Base-by-base conservation (phyloP, 1,140 invertebrate species). In the Planococcus citri region DNA sequence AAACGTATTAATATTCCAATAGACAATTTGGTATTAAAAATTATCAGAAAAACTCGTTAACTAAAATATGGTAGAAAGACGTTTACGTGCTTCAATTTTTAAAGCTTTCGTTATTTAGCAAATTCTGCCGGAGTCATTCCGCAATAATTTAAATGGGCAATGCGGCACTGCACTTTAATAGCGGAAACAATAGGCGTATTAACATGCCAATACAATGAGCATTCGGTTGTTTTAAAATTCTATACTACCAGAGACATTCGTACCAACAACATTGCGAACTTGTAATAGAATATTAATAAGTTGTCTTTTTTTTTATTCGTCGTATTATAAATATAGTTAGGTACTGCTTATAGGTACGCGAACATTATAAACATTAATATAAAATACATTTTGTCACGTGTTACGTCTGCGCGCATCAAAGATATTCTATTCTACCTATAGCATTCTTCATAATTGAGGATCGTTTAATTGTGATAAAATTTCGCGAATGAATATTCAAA, bases 171-270 rank as follows among this genome's bases (percentile, higher is more conserved):
- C 60, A 25, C 21, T 25, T 25, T 24, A 27, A 27, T 64, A 64
- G 60, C 60, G 60, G 60, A 64, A 64, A 64, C 25, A 27, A 64
- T 64, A 64, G 60, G 60, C 60, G 60, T 27, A 64, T 64, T 64
- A 64, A 64, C 60, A 64, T 64, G 60, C 60, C 22, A 64, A 25
- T 24, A 64, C 60, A 64, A 64, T 64, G 60, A 64, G 22, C 60
- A 64, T 64, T 64, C 60, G 12, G 41, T 51, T 64, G 21, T 64
- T 64, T 64, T 64, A 64, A 64, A 64, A 64, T 64, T 64, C 60
- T 25, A 9, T 25, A 25, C 60, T 64, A 10, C 60, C 10, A 64
- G 60, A 64, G 60, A 64, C 60, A 64, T 64, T 64, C 60, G 60
- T 64, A 64, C 60, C 60, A 64, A 64, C 60, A 64, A 64, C 60